These are phyloP conservation scores for Manacus vitellinus DNA, from an alignment of 2,113 vertebrate genomes.

Conservation along the genomic window DNA sequence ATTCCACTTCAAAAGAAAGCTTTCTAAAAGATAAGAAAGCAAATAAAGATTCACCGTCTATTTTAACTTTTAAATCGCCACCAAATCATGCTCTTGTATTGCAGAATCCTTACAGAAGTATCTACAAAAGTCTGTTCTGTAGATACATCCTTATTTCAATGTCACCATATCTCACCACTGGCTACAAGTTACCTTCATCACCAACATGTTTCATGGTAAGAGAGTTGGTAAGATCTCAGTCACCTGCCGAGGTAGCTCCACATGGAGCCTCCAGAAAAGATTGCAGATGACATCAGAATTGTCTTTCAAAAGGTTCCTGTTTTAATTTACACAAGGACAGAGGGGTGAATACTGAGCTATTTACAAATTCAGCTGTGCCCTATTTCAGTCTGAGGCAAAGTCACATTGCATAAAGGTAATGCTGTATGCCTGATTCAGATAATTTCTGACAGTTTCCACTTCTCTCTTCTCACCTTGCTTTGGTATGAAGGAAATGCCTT, in stretches of 20 bases:
- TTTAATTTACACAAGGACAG: conserved; percentile 55
- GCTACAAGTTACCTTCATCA: background rate
- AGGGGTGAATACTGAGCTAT: conserved; percentile 5
- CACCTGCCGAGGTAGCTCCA: background rate
- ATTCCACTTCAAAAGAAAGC: background rate
- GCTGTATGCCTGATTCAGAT: conserved; percentile 44
- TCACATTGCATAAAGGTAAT: conserved; percentile 57
- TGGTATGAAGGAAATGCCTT: conserved; percentile 1
- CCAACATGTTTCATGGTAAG: background rate
- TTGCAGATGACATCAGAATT: conserved; percentile 5
- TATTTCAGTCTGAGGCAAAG: conserved; percentile 51
- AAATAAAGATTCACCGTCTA: background rate
- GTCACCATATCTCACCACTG: background rate
- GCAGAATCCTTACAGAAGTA: background rate
- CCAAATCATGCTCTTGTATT: background rate
- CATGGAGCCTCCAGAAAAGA: background rate
- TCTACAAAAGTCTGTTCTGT: background rate
- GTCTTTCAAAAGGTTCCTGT: background rate
- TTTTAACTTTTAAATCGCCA: conserved; percentile 19
- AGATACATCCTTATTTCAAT: background rate
- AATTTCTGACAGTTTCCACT: conserved; percentile 22
- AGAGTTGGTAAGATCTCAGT: background rate
- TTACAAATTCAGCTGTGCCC: conserved; percentile 61
- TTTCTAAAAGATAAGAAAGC: background rate
- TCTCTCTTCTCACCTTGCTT: conserved; percentile 16